Evolutionary conservation across 2,888 invertebrate genomes (phyloP), one percentile per base, ranked within the genome.

Genomic region (Melipona bicolor): DNA sequence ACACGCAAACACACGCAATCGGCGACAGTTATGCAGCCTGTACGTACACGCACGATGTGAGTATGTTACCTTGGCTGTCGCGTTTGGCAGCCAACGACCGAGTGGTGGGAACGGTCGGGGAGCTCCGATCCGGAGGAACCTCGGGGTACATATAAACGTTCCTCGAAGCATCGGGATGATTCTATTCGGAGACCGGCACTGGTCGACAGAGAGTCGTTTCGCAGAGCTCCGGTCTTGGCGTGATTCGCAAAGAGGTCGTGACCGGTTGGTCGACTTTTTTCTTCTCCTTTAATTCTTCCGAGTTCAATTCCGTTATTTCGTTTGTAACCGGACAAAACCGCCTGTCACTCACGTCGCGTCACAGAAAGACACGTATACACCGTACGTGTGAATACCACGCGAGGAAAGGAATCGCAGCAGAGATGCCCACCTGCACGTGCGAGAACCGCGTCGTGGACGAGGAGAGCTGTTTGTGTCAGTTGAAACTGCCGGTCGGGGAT

Each of bases 401-500:
- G 17, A 52, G 19, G 19, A 17, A 21, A 52, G 5, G 5, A 52
- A 19, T 52, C 17, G 56, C 21, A 21, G 1, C 21, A 11, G n/a
- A 72, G 21, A 94, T 94, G 94, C 91, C 93, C 21, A 90, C 88
- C 43, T 94, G 94, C 71, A 85, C 88, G 27, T 94, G 94, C 74
- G 84, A 90, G n/a, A 83, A 77, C 69, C 77, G 81, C 5, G 69
- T 83, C 56, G 77, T 73, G 65, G 82, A 88, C 43, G 80, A 87
- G 65, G 86, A 84, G 65, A 83, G 84, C 73, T 92, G 91, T 59
- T 84, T 89, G 36, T 92, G 92, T 74, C 86, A 90, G 61, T 24
- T 87, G n/a, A 90, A 92, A 52, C 85, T 77, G 21, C 80, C 88
- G 27, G 43, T 65, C n/a, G 84, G 85, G 1, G 59, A 74, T 27